These are phyloP conservation scores for Lutjanus argentimaculatus DNA, from an alignment of 2,797 vertebrate species.

Conservation along the genomic window DNA sequence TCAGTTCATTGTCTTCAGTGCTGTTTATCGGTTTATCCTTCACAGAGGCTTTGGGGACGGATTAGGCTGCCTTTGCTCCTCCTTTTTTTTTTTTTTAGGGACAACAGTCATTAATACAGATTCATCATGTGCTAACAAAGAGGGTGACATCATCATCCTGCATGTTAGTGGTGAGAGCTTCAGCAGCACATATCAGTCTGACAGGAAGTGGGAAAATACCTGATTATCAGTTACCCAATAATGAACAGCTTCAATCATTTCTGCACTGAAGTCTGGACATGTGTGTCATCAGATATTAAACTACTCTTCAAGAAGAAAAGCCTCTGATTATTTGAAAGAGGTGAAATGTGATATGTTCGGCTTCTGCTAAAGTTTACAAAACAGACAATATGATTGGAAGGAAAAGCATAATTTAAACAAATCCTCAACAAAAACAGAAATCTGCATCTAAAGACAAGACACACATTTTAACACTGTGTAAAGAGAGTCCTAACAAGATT, in stretches of 20 bases:
- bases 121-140: background rate
- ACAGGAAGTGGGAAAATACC: conserved; percentile 25
- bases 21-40: conserved; percentile 39
- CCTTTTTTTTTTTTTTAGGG: background rate
- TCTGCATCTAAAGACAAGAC: background rate
- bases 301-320: conserved; percentile 9
- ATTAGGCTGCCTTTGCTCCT: background rate
- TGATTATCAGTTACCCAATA: conserved; percentile 34
- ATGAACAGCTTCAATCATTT: conserved; percentile 5
- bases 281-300: background rate
- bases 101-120: background rate
- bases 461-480: background rate
- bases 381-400: background rate
- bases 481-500: background rate
- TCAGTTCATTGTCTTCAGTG: conserved; percentile 23
- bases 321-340: background rate
- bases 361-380: background rate
- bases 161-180: background rate
- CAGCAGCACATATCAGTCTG: background rate
- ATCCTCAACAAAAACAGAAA: background rate
- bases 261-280: background rate
- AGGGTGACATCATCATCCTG: background rate
- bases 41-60: conserved; percentile 16
- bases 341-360: background rate
- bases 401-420: background rate